Evolutionary conservation across 64 coral and sea anemone species (phyloP).

Genomic region (Hydrozoanthus tunicans): DNA sequence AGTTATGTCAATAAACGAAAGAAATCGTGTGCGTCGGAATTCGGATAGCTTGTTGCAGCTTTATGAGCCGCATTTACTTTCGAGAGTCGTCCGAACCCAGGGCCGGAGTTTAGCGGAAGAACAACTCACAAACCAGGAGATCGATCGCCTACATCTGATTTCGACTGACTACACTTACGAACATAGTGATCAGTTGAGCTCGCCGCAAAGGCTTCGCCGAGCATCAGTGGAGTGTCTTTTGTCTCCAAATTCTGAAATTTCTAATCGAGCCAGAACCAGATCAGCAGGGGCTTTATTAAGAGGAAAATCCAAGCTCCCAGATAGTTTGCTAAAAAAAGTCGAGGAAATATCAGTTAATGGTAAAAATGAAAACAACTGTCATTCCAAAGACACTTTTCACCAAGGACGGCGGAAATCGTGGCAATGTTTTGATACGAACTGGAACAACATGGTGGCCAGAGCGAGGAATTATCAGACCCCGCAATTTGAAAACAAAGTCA

Average conservation of each 20-base stretch:
- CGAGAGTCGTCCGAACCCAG: background rate
- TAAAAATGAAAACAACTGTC: background rate
- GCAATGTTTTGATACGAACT: conserved; percentile 42
- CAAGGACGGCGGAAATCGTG: conserved; percentile 43
- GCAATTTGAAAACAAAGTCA: background rate
- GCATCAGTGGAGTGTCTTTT: conserved; percentile 49
- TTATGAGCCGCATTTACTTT: background rate
- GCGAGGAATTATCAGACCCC: conserved; percentile 11
- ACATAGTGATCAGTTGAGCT: conserved; percentile 12
- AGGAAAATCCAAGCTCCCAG: background rate
- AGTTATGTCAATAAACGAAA: conserved; percentile 50
- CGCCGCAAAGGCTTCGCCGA: conserved; percentile 32
- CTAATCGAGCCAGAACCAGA: background rate
- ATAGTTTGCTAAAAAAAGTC: background rate
- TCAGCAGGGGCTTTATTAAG: background rate
- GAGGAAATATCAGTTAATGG: background rate
- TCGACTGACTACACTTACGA: background rate
- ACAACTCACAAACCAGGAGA: background rate
- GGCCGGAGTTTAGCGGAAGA: background rate
- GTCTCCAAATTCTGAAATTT: background rate
- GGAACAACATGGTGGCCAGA: conserved; percentile 30
- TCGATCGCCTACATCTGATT: background rate
- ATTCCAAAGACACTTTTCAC: background rate
- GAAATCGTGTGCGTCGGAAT: background rate
- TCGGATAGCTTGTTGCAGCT: background rate